Conservation (phyloP, 2,888 invertebrate genomes). For the Rhagophthalmus giganteus region DNA sequence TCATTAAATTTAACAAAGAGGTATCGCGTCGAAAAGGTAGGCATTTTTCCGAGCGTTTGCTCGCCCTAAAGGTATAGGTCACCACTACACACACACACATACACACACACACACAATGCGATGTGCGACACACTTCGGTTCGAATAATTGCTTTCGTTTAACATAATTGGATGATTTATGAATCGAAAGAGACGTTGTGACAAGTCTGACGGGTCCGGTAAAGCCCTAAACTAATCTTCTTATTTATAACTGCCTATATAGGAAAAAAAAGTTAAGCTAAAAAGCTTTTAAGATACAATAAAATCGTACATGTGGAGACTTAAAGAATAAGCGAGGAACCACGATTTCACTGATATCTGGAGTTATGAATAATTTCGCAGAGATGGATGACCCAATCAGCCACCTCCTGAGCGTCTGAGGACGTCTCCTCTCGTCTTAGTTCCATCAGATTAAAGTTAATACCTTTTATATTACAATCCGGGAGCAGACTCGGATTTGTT, state of each 20-base stretch:
- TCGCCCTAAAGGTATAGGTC: conserved; percentile 22
- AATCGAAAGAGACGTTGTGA: conserved; percentile 8
- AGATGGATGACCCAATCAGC: conserved; percentile 51
- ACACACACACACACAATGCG: too few species aligned
- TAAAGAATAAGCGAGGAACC: too few species aligned
- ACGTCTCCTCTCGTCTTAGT: conserved; percentile 41
- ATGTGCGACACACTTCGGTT: conserved; percentile 23
- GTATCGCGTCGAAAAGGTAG: conserved; percentile 8
- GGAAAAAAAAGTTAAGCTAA: conserved; percentile 1
- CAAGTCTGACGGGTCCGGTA: background rate
- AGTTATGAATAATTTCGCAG: conserved; percentile 52
- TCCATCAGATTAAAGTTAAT: conserved; percentile 50
- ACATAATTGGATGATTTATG: conserved; percentile 24
- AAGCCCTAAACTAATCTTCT: conserved; percentile 8
- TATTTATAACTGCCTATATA: background rate
- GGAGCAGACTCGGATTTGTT: conserved; percentile 37
- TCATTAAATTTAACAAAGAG: conserved; percentile 14
- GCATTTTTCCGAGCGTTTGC: conserved; percentile 8
- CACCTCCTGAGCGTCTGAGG: conserved; percentile 42
- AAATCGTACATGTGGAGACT: too few species aligned
- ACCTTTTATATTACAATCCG: conserved; percentile 42
- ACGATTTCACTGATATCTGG: conserved; percentile 19
- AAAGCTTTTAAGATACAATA: background rate
- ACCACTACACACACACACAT: too few species aligned
- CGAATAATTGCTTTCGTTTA: conserved; percentile 19